Conservation (phyloP, 2,888 invertebrate species). For the Pelosia muscerda region DNA sequence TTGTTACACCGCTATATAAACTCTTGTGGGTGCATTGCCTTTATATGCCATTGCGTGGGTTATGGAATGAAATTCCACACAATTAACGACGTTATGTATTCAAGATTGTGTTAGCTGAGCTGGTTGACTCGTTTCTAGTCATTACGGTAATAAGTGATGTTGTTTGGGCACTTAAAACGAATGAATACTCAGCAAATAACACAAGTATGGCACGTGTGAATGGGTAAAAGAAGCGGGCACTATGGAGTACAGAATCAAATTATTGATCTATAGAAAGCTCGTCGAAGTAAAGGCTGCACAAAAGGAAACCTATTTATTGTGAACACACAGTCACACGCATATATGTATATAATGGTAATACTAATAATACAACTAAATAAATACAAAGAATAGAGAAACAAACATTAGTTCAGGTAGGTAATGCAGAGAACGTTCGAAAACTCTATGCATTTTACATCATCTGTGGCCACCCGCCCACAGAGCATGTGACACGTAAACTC, state of each 20-base stretch:
- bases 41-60: conserved; percentile 43
- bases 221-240: background rate
- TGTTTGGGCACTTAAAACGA: background rate
- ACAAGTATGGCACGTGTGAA: background rate
- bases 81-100: conserved; percentile 18
- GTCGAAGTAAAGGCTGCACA: too few species aligned
- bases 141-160: background rate
- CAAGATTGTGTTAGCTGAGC: conserved; percentile 29
- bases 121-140: background rate
- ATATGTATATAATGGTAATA: too few species aligned
- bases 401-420: too few species aligned
- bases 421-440: too few species aligned
- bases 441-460: too few species aligned
- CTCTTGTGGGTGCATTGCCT: conserved; percentile 55
- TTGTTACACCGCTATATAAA: conserved; percentile 49
- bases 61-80: conserved; percentile 30
- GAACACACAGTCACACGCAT: too few species aligned
- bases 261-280: background rate
- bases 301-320: too few species aligned
- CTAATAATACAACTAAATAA: too few species aligned
- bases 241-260: background rate
- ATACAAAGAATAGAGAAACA: too few species aligned
- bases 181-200: background rate
- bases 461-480: too few species aligned
- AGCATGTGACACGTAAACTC: too few species aligned